Evolutionary conservation across 2,113 vertebrate species (phyloP).

Genomic region (Lepidothrix coronata): DNA sequence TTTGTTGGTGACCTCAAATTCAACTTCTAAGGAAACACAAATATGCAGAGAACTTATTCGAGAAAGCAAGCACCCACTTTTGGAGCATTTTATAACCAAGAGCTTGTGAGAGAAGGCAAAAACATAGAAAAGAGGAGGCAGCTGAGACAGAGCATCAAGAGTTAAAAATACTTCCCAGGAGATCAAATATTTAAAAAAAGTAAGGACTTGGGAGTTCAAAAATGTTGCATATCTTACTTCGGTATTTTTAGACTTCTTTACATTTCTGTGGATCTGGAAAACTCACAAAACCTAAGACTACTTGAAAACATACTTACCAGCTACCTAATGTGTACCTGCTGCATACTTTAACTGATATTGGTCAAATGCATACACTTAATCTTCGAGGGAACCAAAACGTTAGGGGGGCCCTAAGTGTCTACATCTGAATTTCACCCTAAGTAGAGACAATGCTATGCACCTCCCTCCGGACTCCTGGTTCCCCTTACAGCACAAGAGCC

Average conservation of each 20-base stretch:
- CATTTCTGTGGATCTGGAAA: background rate
- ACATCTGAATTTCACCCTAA: background rate
- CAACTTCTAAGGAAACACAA: background rate
- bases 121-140: background rate
- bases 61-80: background rate
- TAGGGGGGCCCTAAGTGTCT: background rate
- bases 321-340: background rate
- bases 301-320: background rate
- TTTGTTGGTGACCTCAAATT: background rate
- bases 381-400: background rate
- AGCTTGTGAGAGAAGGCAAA: background rate
- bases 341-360: background rate
- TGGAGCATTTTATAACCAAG: background rate
- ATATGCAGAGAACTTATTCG: background rate
- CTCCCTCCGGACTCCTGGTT: background rate
- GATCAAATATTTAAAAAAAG: background rate
- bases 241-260: slow-evolving; percentile 5
- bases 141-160: background rate
- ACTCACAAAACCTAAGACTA: background rate
- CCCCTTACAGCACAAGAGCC: too few species aligned
- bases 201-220: background rate
- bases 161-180: background rate
- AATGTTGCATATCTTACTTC: background rate
- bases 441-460: background rate
- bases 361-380: background rate